Base-by-base conservation (phyloP, 2,113 vertebrate genomes). In the Desmodus rotundus region DNA sequence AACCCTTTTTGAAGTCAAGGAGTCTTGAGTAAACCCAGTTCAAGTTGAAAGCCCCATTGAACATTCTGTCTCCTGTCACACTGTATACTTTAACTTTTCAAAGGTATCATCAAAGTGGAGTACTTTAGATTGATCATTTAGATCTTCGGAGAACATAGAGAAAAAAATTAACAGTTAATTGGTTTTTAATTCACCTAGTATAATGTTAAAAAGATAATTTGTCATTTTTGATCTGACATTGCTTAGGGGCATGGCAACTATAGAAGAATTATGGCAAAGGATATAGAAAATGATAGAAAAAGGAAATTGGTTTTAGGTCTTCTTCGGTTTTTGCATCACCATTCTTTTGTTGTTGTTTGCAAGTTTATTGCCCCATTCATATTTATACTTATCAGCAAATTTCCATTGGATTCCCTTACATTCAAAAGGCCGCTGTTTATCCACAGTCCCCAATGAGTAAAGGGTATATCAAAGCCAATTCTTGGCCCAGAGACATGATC, bases 151-250 rank as follows among this genome's bases (percentile, higher is more conserved):
- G 38, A 98, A 82, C 67, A 96, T 50, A 95, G 0, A 96, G 94
- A 93, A 98, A 98, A 98, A 98, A 98, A 98, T 77, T 93, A 96
- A 97, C 98, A 98, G 68, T 96, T 98, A 98, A 98, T 98, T 98
- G 97, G 96, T 94, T 98, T 97, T 98, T 97, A 97, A 98, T 98
- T 98, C 96, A 97, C 80, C 73, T 96, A 98, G 67, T 92, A 95
- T 82, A 98, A 77, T 93, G 96, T 97, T 65, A 97, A 98, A 98
- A 94, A 98, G 91, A 93, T 97, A 97, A 98, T 98, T 98, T 98
- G 96, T 98, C 97, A 98, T 97, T 98, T 98, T 97, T 98, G 96
- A 96, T 96, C 94, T 98, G 95, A 97, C 97, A 97, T 33, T 97
- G 90, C 97, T 98, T 98, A 98, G 76, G 77, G 97, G 95, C 93